Conservation (phyloP, 1,140 invertebrate species). For the Telenomus remus region DNA sequence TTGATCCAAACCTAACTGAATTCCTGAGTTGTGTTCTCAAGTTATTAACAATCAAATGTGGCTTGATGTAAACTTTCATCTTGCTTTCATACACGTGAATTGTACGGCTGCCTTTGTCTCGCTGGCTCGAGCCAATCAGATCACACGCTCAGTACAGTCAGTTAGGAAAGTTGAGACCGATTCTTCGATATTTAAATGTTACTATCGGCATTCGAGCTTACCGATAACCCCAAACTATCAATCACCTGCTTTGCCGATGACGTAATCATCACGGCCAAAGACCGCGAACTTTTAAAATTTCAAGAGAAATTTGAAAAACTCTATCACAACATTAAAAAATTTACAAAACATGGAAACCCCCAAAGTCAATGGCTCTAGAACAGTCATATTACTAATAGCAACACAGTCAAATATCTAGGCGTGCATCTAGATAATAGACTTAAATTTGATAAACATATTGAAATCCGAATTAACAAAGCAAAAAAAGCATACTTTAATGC, state of each 20-base stretch:
- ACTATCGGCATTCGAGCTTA: too few species aligned
- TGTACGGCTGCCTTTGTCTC: too few species aligned
- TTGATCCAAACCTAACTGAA: too few species aligned
- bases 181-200: neutral
- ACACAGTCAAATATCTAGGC: constrained; percentile 38
- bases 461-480: constrained; percentile 22
- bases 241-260: constrained; percentile 3
- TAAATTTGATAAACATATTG: constrained; percentile 24
- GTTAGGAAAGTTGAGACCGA: too few species aligned
- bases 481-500: constrained; percentile 17
- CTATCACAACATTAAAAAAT: constrained; percentile 12
- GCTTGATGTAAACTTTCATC: too few species aligned
- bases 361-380: constrained; percentile 9
- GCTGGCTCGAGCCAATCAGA: too few species aligned
- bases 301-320: neutral
- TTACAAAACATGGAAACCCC: constrained; percentile 20
- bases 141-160: too few species aligned
- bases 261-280: too few species aligned
- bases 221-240: constrained; percentile 2
- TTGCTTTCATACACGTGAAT: too few species aligned
- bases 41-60: too few species aligned
- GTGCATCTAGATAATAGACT: constrained; percentile 36
- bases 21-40: too few species aligned
- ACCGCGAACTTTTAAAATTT: too few species aligned
- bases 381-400: constrained; percentile 27